Evolutionary conservation across 2,888 invertebrate species (phyloP).

Genomic region (Rosalia funebris): DNA sequence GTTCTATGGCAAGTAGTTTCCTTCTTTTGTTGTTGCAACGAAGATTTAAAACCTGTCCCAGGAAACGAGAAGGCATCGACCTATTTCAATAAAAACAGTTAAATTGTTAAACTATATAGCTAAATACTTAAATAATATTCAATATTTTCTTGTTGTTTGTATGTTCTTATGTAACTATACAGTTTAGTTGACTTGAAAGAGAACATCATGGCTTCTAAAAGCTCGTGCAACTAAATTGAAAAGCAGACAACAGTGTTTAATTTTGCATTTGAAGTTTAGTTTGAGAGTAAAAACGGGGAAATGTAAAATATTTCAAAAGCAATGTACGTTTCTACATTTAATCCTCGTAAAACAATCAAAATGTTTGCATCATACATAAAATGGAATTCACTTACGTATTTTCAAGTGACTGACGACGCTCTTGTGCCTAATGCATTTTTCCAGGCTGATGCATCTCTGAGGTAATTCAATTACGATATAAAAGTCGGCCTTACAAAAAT

Average conservation of each 20-base stretch:
- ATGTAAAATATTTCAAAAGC: constrained; percentile 12
- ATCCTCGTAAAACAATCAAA: constrained; percentile 47
- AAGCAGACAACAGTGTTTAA: neutral
- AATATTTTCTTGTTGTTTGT: too few species aligned
- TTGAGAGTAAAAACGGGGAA: neutral
- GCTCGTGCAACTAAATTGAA: too few species aligned
- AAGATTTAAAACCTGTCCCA: too few species aligned
- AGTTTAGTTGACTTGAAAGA: too few species aligned
- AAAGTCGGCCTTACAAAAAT: constrained; percentile 35
- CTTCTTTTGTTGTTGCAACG: too few species aligned
- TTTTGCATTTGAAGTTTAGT: constrained; percentile 9
- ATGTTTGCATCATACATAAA: constrained; percentile 41
- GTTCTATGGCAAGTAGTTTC: too few species aligned
- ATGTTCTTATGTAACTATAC: too few species aligned
- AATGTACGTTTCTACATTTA: constrained; percentile 17
- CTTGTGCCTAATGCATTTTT: constrained; percentile 56
- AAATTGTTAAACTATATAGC: too few species aligned
- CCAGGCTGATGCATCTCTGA: constrained; percentile 50
- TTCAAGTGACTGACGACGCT: constrained; percentile 48
- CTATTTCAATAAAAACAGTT: too few species aligned
- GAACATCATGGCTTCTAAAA: too few species aligned
- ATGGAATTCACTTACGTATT: constrained; percentile 43
- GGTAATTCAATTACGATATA: constrained; percentile 55
- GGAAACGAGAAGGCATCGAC: too few species aligned
- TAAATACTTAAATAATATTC: too few species aligned